phyloP scores from a whole-genome alignment of 2,888 invertebrate genomes.

The Pandemis corylana region DNA sequence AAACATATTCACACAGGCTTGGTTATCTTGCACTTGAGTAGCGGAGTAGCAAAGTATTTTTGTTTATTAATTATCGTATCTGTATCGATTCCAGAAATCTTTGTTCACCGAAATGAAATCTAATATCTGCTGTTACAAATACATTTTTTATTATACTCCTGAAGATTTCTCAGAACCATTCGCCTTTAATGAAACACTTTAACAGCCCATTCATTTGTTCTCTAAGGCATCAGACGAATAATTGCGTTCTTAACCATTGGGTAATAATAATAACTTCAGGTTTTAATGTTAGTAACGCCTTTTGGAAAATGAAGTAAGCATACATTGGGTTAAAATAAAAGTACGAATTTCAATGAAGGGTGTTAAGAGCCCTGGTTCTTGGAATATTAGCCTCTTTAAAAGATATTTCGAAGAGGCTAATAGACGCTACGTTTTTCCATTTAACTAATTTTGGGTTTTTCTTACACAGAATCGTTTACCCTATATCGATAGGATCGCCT shows the following conservation, averaged over 20 bases:
- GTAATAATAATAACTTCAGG: not conserved
- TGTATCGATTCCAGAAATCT: conserved; percentile 1
- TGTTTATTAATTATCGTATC: not conserved
- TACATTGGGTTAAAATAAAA: too few species aligned
- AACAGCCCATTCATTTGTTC: not conserved
- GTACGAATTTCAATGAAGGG: too few species aligned
- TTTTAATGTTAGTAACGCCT: not conserved
- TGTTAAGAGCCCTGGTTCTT: too few species aligned
- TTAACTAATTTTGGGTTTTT: too few species aligned
- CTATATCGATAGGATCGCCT: too few species aligned
- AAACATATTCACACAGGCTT: too few species aligned
- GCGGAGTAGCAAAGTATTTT: too few species aligned
- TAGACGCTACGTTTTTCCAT: too few species aligned
- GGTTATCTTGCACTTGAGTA: too few species aligned
- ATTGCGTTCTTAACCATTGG: not conserved
- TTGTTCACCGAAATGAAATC: conserved; percentile 2
- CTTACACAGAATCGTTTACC: too few species aligned
- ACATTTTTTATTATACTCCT: not conserved
- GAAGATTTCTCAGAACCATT: not conserved
- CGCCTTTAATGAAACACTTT: not conserved
- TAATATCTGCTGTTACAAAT: not conserved
- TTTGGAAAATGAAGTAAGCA: not conserved
- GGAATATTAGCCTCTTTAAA: too few species aligned
- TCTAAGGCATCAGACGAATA: not conserved
- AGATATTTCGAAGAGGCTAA: too few species aligned